Evolutionary conservation across 2,888 invertebrate genomes (phyloP).

Genomic region (Cyclophora albipunctata): DNA sequence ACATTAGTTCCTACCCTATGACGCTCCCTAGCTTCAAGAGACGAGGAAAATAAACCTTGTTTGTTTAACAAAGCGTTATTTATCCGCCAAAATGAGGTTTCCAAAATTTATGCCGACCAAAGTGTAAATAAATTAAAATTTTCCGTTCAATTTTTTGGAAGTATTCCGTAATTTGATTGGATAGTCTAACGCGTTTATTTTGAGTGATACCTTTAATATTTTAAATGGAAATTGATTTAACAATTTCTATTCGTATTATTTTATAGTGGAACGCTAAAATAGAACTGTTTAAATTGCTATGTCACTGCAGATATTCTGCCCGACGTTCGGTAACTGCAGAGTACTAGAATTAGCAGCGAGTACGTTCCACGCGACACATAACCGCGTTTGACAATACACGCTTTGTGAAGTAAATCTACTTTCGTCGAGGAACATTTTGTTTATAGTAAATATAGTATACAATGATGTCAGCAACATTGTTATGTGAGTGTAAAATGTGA

Average conservation of each 20-base stretch:
- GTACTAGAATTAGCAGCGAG: too few species aligned
- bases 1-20: slow-evolving; percentile 30
- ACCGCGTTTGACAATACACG: too few species aligned
- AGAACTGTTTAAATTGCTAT: too few species aligned
- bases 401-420: neutral
- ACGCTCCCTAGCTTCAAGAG: slow-evolving; percentile 22
- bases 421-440: neutral
- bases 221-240: too few species aligned
- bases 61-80: slow-evolving; percentile 26
- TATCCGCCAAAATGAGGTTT: slow-evolving; percentile 17
- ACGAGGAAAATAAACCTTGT: slow-evolving; percentile 25
- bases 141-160: slow-evolving; percentile 12
- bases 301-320: too few species aligned
- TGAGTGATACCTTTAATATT: too few species aligned
- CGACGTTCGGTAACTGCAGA: too few species aligned
- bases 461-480: slow-evolving; percentile 4
- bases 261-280: too few species aligned
- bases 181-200: slow-evolving; percentile 5
- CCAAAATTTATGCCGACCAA: slow-evolving; percentile 13
- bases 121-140: slow-evolving; percentile 23
- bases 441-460: neutral
- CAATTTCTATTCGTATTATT: too few species aligned
- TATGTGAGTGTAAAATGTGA: slow-evolving; percentile 15
- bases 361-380: too few species aligned
- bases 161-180: slow-evolving; percentile 10